Percentiles rank a stretch among this genome's conserved stretches.
These are phyloP conservation scores for Pyrrhosoma nymphula DNA, from an alignment of 2,888 invertebrate genomes.

Conservation along the genomic window DNA sequence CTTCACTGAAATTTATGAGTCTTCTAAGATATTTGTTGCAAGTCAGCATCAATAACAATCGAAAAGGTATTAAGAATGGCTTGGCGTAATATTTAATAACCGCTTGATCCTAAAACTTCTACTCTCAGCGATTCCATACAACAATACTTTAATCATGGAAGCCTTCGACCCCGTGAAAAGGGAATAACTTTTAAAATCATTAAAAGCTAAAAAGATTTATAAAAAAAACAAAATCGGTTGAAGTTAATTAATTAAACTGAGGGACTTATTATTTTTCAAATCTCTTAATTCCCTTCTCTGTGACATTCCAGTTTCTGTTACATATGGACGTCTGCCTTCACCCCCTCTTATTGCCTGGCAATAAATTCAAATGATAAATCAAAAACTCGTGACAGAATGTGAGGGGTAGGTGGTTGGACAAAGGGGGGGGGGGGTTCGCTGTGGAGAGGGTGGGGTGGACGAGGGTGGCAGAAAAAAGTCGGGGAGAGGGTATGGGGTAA, in stretches of 20 bases:
- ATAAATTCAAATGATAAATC: conserved; percentile 17
- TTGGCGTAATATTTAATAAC: background rate
- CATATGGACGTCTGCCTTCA: background rate
- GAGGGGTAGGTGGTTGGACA: background rate
- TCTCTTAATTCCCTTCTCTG: background rate
- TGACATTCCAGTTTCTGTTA: conserved; percentile 2
- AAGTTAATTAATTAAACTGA: background rate
- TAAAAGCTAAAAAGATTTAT: background rate
- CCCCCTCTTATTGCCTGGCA: background rate
- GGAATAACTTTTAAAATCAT: background rate
- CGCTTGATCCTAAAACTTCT: background rate
- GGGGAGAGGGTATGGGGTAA: background rate
- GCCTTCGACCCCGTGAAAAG: background rate
- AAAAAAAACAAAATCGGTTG: background rate
- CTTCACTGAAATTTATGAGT: background rate
- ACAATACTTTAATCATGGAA: background rate
- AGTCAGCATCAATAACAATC: background rate
- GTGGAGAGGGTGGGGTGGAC: background rate
- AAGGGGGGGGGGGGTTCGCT: background rate
- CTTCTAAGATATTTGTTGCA: background rate
- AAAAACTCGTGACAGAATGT: background rate
- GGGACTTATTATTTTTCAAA: background rate
- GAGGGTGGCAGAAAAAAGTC: background rate
- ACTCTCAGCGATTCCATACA: background rate
- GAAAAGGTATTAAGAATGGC: background rate